phyloP scores from a whole-genome alignment of 2,113 vertebrate genomes.

The Sorex fumeus region DNA sequence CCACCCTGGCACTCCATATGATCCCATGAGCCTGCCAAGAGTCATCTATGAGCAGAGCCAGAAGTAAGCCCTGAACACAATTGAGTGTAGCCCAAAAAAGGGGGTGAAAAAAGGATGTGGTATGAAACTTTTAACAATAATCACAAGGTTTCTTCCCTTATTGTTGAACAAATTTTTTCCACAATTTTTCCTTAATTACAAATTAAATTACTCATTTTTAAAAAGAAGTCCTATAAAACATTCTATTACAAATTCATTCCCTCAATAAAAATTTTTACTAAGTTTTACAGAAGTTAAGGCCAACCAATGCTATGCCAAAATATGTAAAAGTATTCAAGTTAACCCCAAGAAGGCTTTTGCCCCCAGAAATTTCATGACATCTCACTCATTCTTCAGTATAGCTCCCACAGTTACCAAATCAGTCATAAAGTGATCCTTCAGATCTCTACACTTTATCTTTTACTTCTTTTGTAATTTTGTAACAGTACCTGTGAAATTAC shows the following conservation, averaged over 20 bases:
- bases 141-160: conserved; percentile 18
- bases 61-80: too few relatives aligned
- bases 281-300: conserved; percentile 15
- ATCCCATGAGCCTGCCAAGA: too few relatives aligned
- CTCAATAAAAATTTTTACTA: conserved; percentile 26
- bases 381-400: conserved; percentile 10
- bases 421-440: neutral
- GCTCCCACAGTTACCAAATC: neutral
- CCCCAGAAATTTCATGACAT: conserved; percentile 17
- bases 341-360: neutral
- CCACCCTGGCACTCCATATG: too few relatives aligned
- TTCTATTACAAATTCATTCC: neutral
- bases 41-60: too few relatives aligned
- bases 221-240: too few relatives aligned
- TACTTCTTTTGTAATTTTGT: too few relatives aligned
- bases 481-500: too few relatives aligned
- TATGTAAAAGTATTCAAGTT: neutral
- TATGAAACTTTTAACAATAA: too few relatives aligned
- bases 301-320: conserved; percentile 19
- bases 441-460: too few relatives aligned
- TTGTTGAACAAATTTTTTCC: neutral
- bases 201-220: neutral
- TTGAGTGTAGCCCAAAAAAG: too few relatives aligned
- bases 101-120: too few relatives aligned
- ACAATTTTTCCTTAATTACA: conserved; percentile 31